A percentile compares a stretch with the other conserved stretches of the same genome.
Conservation (phyloP, 2,797 vertebrate species). For the Diplodus sargus region DNA sequence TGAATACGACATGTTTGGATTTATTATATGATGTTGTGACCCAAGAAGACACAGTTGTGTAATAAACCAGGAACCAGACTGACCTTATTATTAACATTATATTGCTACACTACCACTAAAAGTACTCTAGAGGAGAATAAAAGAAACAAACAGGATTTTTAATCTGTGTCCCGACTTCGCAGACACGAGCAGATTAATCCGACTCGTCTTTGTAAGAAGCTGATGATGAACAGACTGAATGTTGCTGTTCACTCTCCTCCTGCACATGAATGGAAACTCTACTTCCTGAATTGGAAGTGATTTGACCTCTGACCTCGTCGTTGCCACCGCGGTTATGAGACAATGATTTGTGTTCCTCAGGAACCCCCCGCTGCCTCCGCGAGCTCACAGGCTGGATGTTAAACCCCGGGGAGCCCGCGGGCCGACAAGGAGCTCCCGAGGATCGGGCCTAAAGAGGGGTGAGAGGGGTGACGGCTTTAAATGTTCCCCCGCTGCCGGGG, state of each 20-base stretch:
- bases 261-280: constrained; percentile 14
- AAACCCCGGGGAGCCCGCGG: constrained; percentile 19
- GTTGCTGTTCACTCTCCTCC: background rate
- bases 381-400: constrained; percentile 37
- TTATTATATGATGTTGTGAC: no score
- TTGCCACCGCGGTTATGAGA: constrained; percentile 32
- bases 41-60: no score
- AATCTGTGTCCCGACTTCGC: no score
- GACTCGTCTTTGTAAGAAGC: no score
- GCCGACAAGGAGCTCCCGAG: background rate
- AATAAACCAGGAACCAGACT: no score
- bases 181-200: no score
- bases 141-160: no score
- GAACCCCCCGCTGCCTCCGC: constrained; percentile 41
- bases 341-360: constrained; percentile 58
- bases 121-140: no score
- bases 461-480: constrained; percentile 38
- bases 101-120: no score
- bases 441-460: constrained; percentile 22
- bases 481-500: constrained; percentile 45
- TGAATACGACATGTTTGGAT: no score
- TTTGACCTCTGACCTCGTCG: constrained; percentile 56
- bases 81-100: no score
- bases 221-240: background rate
- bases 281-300: constrained; percentile 51